These are phyloP conservation scores for Drosophila tsacasi DNA, from an alignment of 1,140 invertebrate species.

Conservation along the genomic window DNA sequence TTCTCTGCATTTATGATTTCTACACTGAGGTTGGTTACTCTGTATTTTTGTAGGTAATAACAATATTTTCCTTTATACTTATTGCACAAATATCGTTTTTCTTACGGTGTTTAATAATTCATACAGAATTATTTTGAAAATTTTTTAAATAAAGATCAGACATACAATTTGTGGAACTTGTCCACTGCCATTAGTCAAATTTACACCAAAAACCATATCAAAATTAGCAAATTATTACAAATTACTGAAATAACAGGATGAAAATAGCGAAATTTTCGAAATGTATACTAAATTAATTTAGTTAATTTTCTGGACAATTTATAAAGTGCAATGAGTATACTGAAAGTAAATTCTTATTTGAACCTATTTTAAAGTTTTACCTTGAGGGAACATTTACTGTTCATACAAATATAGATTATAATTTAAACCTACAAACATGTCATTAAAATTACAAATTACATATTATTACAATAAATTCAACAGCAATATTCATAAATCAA, in stretches of 20 bases:
- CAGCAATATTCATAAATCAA: constrained; percentile 21
- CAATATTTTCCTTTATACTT: neutral
- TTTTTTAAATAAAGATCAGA: neutral
- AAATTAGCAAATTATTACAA: neutral
- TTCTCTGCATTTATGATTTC: neutral
- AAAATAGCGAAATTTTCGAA: neutral
- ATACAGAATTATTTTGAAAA: too few species aligned
- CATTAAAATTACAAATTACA: neutral
- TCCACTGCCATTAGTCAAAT: neutral
- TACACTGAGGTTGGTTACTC: neutral
- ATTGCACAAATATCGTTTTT: neutral
- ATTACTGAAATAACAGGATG: too few species aligned
- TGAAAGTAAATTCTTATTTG: neutral
- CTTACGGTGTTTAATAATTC: too few species aligned
- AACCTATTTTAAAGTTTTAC: neutral
- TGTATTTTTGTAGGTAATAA: neutral
- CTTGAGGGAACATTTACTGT: neutral
- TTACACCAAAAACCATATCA: neutral
- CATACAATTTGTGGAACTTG: too few species aligned
- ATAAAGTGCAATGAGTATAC: neutral
- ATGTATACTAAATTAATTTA: neutral
- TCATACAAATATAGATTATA: neutral
- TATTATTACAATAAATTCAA: constrained; percentile 20
- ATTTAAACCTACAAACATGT: neutral
- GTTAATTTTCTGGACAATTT: neutral